These are phyloP conservation scores for Capra hircus DNA, from an alignment of 2,113 vertebrate genomes.

Conservation along the genomic window DNA sequence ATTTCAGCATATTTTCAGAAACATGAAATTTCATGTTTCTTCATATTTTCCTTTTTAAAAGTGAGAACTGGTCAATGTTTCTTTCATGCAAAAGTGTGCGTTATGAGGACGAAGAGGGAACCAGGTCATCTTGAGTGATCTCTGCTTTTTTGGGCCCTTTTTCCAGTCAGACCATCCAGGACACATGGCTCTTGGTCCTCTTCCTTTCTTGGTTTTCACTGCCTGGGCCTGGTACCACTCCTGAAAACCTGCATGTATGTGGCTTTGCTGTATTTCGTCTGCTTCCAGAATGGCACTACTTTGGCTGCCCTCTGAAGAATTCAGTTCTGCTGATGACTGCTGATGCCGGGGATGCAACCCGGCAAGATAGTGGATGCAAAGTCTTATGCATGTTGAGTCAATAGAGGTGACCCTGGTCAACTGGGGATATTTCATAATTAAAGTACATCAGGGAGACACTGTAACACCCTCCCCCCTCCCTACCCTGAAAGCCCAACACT, in stretches of 20 bases:
- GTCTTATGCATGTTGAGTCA: not conserved
- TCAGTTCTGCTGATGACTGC: not conserved
- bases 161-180: slow-evolving; percentile 58
- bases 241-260: not conserved
- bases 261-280: not conserved
- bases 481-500: slow-evolving; percentile 31
- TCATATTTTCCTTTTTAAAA: slow-evolving; percentile 68
- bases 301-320: not conserved
- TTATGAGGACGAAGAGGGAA: slow-evolving; percentile 62
- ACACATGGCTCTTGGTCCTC: slow-evolving; percentile 22
- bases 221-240: not conserved
- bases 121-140: not conserved
- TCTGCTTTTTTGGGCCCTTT: slow-evolving; percentile 45
- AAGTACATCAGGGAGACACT: not conserved
- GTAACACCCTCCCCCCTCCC: not conserved
- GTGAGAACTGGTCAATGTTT: slow-evolving; percentile 72
- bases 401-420: not conserved
- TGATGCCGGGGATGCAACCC: not conserved
- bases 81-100: slow-evolving; percentile 78
- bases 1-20: slow-evolving; percentile 78
- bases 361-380: not conserved
- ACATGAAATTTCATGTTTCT: slow-evolving; percentile 68
- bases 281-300: not conserved
- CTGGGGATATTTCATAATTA: not conserved
- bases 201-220: slow-evolving; percentile 45